Evolutionary conservation across 2,797 vertebrate genomes (phyloP).

Genomic region (Lacerta bilineata): DNA sequence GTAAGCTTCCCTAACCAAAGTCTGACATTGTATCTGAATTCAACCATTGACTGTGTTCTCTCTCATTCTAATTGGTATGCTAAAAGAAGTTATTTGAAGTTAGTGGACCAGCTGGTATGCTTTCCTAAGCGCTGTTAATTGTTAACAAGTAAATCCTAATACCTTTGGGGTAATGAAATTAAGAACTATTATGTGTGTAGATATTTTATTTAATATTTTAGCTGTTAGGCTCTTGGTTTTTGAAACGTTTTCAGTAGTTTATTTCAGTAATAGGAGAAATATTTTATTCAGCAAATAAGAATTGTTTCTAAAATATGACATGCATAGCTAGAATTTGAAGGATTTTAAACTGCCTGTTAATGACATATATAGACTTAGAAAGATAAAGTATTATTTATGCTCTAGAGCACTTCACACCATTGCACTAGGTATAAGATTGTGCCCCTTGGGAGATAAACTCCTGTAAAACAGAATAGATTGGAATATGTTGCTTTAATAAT

Average conservation of each 20-base stretch:
- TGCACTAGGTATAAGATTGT: no score
- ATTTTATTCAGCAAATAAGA: neutral
- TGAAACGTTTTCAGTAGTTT: neutral
- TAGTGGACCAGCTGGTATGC: neutral
- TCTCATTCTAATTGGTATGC: neutral
- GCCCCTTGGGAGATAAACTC: neutral
- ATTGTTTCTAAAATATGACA: neutral
- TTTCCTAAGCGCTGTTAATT: neutral
- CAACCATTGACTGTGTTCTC: neutral
- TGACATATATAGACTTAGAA: neutral
- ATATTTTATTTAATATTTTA: neutral
- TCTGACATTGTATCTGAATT: neutral
- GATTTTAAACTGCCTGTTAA: neutral
- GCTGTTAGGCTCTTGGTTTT: neutral
- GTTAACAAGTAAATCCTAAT: neutral
- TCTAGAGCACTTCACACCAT: no score
- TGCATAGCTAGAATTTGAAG: conserved; percentile 12
- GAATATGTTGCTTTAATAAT: neutral
- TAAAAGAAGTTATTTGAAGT: neutral
- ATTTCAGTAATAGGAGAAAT: neutral
- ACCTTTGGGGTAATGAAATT: neutral
- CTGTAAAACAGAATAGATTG: neutral
- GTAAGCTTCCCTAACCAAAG: neutral
- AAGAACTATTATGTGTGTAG: neutral
- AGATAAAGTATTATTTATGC: neutral